These are phyloP conservation scores for Grapholita molesta DNA, from an alignment of 1,140 invertebrate genomes.

Conservation along the genomic window DNA sequence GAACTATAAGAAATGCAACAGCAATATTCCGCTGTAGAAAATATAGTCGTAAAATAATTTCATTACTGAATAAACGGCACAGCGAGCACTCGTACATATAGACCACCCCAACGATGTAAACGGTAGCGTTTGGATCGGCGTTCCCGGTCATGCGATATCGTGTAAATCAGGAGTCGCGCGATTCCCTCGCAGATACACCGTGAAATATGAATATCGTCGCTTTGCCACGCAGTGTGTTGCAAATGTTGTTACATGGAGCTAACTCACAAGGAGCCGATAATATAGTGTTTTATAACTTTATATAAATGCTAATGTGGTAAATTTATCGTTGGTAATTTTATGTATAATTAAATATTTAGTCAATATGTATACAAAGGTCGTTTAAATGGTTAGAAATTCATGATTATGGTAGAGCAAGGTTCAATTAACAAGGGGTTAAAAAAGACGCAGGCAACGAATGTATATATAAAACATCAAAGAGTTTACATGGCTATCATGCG, in stretches of 20 bases:
- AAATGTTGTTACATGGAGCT: slow-evolving; percentile 15
- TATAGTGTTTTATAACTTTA: neutral
- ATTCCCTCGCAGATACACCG: slow-evolving; percentile 45
- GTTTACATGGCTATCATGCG: neutral
- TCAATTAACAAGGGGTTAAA: neutral
- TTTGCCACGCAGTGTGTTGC: slow-evolving; percentile 26
- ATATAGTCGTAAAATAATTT: neutral
- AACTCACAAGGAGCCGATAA: neutral
- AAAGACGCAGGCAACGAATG: too few relatives aligned
- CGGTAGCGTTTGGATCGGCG: slow-evolving; percentile 50
- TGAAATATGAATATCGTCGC: slow-evolving; percentile 63
- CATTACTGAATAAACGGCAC: neutral
- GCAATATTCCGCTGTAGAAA: neutral
- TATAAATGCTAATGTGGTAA: neutral
- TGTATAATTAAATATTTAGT: neutral
- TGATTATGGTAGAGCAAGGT: neutral
- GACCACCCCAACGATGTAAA: slow-evolving; percentile 44
- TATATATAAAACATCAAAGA: too few relatives aligned
- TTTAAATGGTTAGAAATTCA: neutral
- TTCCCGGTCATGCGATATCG: slow-evolving; percentile 48
- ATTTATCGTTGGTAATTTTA: neutral
- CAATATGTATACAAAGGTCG: neutral
- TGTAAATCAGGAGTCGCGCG: slow-evolving; percentile 60
- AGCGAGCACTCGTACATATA: neutral
- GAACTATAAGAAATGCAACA: slow-evolving; percentile 21